Evolutionary conservation across 2,797 vertebrate species (phyloP), one percentile per base, ranked within the genome.

Genomic region (Serranus cabrilla): DNA sequence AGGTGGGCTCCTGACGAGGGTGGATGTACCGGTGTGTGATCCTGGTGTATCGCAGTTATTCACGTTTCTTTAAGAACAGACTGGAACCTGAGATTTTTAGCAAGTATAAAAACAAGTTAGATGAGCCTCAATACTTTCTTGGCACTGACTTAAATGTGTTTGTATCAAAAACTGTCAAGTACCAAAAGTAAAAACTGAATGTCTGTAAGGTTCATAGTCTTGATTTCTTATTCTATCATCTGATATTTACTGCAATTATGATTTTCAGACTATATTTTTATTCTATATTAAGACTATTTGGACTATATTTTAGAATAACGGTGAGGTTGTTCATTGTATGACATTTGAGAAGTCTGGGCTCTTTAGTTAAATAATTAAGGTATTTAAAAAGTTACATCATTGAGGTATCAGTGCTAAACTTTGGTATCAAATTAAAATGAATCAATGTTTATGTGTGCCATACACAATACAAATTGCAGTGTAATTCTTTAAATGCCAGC

Each of bases 1-100:
- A 98, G 96, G 98, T 98, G 78, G 55, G 92, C 37, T 57, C 9
- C 8, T 21, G n/a, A 34, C 11, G 0, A 1, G 40, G n/a, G 3
- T 16, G n/a, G 39, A 49, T 46, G 6, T 18, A 13, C 20, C 3
- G 0, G 12, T 17, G 27, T 18, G 5, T 34, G 14, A 51, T 78
- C 13, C 1, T 16, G 1, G 8, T 18, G 39, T 71, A 40, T 23
- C 11, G 2, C 21, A 4, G 18, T 31, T 43, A 9, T 13, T 9
- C 6, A 14, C 9, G n/a, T n/a, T n/a, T 46, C 1, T 20, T 37
- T 1, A 57, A 68, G 16, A 2, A 49, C 23, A 13, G 18, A 17
- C 13, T 18, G 8, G 43, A 58, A 49, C 21, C 21, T 43, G n/a
- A 50, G 39, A 20, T 31, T 39, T 62, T 18, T 11, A 25, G 17